These are phyloP conservation scores for Sympetrum striolatum DNA, from an alignment of 2,888 invertebrate species.

Conservation along the genomic window DNA sequence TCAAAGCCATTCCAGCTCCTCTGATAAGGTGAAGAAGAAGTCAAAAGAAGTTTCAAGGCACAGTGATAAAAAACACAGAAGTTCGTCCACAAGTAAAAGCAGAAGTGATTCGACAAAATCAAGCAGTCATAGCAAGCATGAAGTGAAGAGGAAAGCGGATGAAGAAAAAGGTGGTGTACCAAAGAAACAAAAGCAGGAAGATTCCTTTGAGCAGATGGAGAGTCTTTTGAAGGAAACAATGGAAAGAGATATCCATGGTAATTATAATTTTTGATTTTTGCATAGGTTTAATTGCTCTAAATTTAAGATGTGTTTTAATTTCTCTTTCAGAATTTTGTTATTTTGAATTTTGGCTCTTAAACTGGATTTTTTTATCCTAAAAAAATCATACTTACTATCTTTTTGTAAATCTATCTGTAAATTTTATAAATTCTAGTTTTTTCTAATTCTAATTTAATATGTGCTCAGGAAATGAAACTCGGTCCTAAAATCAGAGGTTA, in stretches of 20 bases:
- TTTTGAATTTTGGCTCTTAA: too few species aligned
- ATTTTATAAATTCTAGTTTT: too few species aligned
- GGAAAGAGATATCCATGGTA: not conserved
- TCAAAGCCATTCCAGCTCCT: not conserved
- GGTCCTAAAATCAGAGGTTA: too few species aligned
- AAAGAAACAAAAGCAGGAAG: not conserved
- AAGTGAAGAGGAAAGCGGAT: not conserved
- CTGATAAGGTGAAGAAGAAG: not conserved
- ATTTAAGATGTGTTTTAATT: too few species aligned
- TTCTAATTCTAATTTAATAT: too few species aligned
- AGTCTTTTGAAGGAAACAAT: not conserved
- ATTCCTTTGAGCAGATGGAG: not conserved
- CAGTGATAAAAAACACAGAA: not conserved
- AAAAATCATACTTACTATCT: too few species aligned
- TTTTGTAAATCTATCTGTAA: too few species aligned
- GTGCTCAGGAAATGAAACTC: too few species aligned
- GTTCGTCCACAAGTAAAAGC: not conserved
- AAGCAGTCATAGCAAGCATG: not conserved
- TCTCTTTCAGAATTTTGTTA: too few species aligned
- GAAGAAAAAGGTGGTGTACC: not conserved
- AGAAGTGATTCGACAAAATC: not conserved
- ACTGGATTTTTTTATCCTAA: too few species aligned
- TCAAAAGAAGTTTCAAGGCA: not conserved
- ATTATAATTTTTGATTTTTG: not conserved
- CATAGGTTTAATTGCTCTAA: not conserved